A percentile compares a stretch with the other conserved stretches of the same genome.
These are phyloP conservation scores for Odontomyia ornata DNA, from an alignment of 2,888 invertebrate genomes.

Conservation along the genomic window DNA sequence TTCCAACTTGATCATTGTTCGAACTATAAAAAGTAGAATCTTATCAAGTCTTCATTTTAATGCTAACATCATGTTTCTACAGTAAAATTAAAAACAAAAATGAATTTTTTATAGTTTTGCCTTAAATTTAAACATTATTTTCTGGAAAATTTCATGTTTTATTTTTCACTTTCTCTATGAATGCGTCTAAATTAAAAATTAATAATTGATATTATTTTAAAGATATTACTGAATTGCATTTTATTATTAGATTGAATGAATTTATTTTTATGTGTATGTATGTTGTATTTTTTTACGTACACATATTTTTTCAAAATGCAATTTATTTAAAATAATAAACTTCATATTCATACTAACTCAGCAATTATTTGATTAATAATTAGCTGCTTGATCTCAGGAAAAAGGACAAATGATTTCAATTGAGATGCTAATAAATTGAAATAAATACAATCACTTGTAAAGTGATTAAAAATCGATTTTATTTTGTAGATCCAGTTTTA, in stretches of 20 bases:
- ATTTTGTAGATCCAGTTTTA: slow-evolving; percentile 21
- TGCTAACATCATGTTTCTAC: neutral
- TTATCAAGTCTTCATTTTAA: too few relatives aligned
- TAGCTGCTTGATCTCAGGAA: slow-evolving; percentile 48
- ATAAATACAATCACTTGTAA: slow-evolving; percentile 16
- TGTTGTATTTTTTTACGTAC: neutral
- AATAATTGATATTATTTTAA: too few relatives aligned
- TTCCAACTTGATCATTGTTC: too few relatives aligned
- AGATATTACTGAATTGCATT: slow-evolving; percentile 19
- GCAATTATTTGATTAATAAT: too few relatives aligned
- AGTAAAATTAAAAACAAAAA: neutral
- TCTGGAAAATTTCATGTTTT: too few relatives aligned
- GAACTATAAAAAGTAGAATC: too few relatives aligned
- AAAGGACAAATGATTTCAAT: slow-evolving; percentile 52
- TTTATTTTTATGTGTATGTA: neutral
- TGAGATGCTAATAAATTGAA: neutral
- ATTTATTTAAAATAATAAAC: neutral
- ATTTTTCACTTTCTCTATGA: slow-evolving; percentile 24
- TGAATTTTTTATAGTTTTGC: neutral
- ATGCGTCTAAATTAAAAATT: slow-evolving; percentile 28
- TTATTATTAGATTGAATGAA: neutral
- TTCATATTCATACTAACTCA: too few relatives aligned
- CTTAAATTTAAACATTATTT: too few relatives aligned
- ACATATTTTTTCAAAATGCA: neutral
- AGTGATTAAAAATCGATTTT: slow-evolving; percentile 6